These are phyloP conservation scores for Chrysopilus asiliformis DNA, from an alignment of 2,888 invertebrate species.

Conservation along the genomic window DNA sequence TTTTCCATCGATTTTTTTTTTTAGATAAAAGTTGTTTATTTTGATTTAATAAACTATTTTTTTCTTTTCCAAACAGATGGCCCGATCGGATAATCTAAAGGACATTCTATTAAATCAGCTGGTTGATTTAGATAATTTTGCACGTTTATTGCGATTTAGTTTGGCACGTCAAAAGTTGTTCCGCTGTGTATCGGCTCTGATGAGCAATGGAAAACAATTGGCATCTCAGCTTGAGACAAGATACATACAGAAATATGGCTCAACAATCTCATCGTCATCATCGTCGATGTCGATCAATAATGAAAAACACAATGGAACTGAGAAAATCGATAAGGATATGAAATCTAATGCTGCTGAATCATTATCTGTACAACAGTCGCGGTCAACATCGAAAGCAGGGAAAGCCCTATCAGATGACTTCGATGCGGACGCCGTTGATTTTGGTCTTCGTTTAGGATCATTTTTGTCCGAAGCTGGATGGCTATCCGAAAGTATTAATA, in stretches of 20 bases:
- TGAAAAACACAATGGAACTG: too few relatives aligned
- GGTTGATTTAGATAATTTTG: slow-evolving; percentile 28
- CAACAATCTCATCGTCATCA: slow-evolving; percentile 1
- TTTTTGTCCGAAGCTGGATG: slow-evolving; percentile 85
- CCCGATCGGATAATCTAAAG: slow-evolving; percentile 22
- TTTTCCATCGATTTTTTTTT: too few relatives aligned
- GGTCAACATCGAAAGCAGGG: slow-evolving; percentile 2
- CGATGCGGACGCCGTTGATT: slow-evolving; percentile 23
- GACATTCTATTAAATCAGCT: slow-evolving; percentile 30
- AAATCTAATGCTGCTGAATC: too few relatives aligned
- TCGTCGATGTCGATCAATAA: neutral
- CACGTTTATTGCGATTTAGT: slow-evolving; percentile 26
- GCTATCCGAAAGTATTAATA: slow-evolving; percentile 62
- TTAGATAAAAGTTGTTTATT: too few relatives aligned
- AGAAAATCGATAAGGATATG: too few relatives aligned
- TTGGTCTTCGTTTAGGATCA: slow-evolving; percentile 42
- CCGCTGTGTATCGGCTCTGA: slow-evolving; percentile 26
- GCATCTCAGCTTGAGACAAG: slow-evolving; percentile 25
- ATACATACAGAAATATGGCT: slow-evolving; percentile 20
- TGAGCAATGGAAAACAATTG: slow-evolving; percentile 25
- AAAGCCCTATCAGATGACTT: slow-evolving; percentile 17
- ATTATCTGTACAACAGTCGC: too few relatives aligned
- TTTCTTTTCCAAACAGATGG: slow-evolving; percentile 24
- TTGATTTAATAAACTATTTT: neutral
- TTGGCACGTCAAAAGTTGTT: slow-evolving; percentile 31